A percentile compares a stretch with the other conserved stretches of the same genome.
Evolutionary conservation across 2,888 invertebrate species (phyloP).

Genomic region (Gari tellinella): DNA sequence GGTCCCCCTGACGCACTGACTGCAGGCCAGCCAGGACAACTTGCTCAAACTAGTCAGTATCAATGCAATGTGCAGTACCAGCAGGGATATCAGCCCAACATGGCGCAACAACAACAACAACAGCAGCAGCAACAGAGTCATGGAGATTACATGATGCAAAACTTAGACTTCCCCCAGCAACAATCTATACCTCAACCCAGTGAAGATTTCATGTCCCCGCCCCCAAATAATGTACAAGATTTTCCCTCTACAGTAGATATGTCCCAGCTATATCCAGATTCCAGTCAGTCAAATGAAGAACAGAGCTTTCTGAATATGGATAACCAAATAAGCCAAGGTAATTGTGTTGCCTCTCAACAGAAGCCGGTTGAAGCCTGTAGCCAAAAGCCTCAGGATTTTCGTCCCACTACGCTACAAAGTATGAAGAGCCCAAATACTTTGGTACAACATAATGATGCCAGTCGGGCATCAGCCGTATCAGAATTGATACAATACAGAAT

Average conservation of each 20-base stretch:
- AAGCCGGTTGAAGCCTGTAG: no score
- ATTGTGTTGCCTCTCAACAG: no score
- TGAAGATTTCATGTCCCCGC: background rate
- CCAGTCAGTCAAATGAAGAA: background rate
- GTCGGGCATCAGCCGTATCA: slow-evolving; percentile 3
- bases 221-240: slow-evolving; percentile 2
- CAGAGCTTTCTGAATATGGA: slow-evolving; percentile 1
- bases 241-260: slow-evolving; percentile 23
- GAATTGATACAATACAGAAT: slow-evolving; percentile 33
- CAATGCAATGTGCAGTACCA: background rate
- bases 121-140: slow-evolving; percentile 7
- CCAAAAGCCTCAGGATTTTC: slow-evolving; percentile 19
- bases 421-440: slow-evolving; percentile 31
- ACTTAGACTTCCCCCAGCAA: background rate
- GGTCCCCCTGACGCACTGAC: no score
- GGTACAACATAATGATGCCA: slow-evolving; percentile 19
- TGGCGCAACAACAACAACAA: slow-evolving; percentile 4
- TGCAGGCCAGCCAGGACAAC: no score
- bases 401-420: slow-evolving; percentile 37
- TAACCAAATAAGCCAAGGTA: background rate
- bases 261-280: slow-evolving; percentile 26
- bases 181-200: background rate
- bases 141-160: background rate
- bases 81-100: background rate
- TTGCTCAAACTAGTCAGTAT: no score